Base-by-base conservation (phyloP, 1,140 invertebrate genomes). In the Ceratina australensis region DNA sequence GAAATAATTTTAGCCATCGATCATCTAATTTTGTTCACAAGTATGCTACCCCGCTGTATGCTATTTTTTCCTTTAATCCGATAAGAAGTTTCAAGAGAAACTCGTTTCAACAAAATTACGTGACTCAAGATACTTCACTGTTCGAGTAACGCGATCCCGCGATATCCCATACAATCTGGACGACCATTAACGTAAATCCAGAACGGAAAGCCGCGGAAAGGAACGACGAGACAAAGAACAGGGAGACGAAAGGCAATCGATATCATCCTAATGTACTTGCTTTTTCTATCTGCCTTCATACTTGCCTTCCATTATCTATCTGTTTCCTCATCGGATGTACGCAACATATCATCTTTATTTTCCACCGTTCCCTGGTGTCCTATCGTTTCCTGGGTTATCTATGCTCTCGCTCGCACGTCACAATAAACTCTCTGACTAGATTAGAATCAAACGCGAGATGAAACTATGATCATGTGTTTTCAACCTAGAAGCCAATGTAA, bases 121-220 rank as follows among this genome's bases (percentile, higher is more conserved):
- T 42, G 68, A 76, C 56, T 68, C 66, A 66, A 60, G 74, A 50
- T 81, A 49, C 67, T 65, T 64, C 50, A 67, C 26, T 54, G 66
- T 68, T 71, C 76, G 79, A 66, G 73, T 85, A 86, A 86, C 78
- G 67, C 72, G 79, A 86, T 86, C 63, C 79, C 74, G 67, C 71
- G 63, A 59, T 80, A 65, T 64, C 77, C 56, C 59, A 64, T 66
- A 71, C 24, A 78, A 15, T 16, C 22, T 61, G 73, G 49, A 75
- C 72, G 59, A 81, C 80, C 84, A 87, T 88, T 87, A 86, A 60
- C 81, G 75, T 83, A 85, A 88, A 88, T 81, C 71, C 71, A 59
- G 60, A 80, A 54, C 50, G 56, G 60, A 67, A 26, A 60, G 57
- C 69, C 47, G n/a, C 5, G 13, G 16, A 42, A 59, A 75, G 59